phyloP scores from a whole-genome alignment of 2,888 invertebrate genomes.

The Cabera pusaria region DNA sequence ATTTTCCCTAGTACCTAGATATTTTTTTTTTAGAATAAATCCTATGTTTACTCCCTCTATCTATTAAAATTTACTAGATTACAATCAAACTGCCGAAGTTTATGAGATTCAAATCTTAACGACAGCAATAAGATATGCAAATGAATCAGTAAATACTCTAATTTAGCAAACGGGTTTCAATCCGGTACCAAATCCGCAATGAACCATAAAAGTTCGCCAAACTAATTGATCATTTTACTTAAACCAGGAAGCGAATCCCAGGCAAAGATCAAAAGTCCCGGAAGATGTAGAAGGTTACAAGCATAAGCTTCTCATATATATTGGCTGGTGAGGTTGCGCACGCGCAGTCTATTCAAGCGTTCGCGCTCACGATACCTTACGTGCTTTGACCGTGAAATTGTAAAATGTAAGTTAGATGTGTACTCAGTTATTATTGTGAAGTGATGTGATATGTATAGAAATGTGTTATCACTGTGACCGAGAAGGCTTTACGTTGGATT shows the following conservation, averaged over 20 bases:
- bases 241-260: constrained; percentile 32
- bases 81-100: no score
- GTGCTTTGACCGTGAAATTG: constrained; percentile 17
- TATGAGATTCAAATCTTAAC: no score
- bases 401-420: no score
- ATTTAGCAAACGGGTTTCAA: not conserved
- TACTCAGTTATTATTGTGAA: no score
- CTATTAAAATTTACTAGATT: no score
- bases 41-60: no score
- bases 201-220: constrained; percentile 17
- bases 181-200: not conserved
- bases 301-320: constrained; percentile 57
- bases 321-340: constrained; percentile 47
- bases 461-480: no score
- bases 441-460: no score
- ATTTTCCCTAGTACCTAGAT: no score
- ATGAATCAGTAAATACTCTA: not conserved
- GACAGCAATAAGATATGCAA: not conserved
- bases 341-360: constrained; percentile 52
- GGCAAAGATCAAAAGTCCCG: constrained; percentile 50
- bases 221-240: constrained; percentile 19
- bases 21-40: no score
- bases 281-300: constrained; percentile 72
- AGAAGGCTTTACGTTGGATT: no score
- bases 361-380: constrained; percentile 11